Evolutionary conservation across 2,888 invertebrate genomes (phyloP), one percentile per base, ranked within the genome.

Genomic region (Melolontha melolontha): DNA sequence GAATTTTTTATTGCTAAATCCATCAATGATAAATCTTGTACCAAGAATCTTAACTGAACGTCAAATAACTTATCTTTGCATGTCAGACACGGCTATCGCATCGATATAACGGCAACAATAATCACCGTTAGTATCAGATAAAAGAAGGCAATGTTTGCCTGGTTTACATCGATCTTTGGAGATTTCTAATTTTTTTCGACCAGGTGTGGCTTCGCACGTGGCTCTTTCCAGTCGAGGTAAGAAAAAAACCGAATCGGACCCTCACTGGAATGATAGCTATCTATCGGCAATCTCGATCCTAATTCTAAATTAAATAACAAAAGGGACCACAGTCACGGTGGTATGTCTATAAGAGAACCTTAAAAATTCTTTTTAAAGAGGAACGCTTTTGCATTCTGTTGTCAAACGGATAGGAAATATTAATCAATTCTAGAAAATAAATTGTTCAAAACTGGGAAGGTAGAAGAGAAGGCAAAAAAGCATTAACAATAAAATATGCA

Each of bases 251-350:
- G n/a, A 16, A 17, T 10, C 34, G 8, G 14, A 40, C 63, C 63
- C 52, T 42, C 11, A 12, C 16, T 44, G 16, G 41, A 52, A 22
- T 12, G 65, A 65, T 65, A 34, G 65, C 65, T 65, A 65, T 65
- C 66, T 66, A 40, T 50, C 57, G 47, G 50, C 64, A 40, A 51
- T 41, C 52, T 42, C 27, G 41, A 52, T 52, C 51, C 42, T 52
- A 52, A 64, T 51, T 59, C 57, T 66, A 66, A 66, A 66, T 66
- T 66, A 59, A 50, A 66, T 66, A 66, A 66, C 66, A 66, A 66
- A 66, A 66, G 66, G 50, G 50, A 54, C 52, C 42, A 42, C 63
- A 50, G 50, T 50, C 63, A 63, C 63, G 49, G 40, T 63, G 63
- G 63, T 50, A 49, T 63, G 54, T 52, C 52, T 39, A 34, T 52